Evolutionary conservation across 2,113 vertebrate genomes (phyloP).

Genomic region (Tyto alba): DNA sequence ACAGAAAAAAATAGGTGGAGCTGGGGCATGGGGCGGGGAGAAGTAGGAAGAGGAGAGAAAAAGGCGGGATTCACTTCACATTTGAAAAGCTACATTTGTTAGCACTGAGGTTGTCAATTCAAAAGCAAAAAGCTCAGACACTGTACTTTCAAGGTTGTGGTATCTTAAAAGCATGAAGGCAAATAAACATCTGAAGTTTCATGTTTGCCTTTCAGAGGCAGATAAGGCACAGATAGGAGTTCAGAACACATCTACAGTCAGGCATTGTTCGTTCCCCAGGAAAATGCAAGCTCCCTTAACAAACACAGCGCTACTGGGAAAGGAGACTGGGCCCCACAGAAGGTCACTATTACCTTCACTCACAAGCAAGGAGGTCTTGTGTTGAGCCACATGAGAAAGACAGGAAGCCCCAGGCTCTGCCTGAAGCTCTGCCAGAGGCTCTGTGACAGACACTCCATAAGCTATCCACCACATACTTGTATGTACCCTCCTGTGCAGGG

Average conservation of each 20-base stretch:
- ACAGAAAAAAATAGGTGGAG: neutral
- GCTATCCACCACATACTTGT: neutral
- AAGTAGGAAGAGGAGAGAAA: neutral
- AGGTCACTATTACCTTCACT: neutral
- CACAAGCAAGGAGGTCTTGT: neutral
- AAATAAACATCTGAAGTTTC: slow-evolving; percentile 24
- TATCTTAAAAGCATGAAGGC: slow-evolving; percentile 31
- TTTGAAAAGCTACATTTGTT: neutral
- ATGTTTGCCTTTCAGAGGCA: slow-evolving; percentile 39
- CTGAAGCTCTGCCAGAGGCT: neutral
- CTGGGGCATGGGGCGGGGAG: neutral
- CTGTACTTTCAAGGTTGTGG: slow-evolving; percentile 23
- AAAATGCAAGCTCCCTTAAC: neutral
- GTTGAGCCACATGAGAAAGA: neutral
- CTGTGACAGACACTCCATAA: neutral
- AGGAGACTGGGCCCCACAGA: neutral
- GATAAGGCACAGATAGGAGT: slow-evolving; percentile 50
- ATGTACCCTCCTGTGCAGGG: neutral
- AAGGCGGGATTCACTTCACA: neutral
- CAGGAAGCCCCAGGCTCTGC: neutral
- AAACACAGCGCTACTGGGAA: neutral
- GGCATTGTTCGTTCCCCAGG: neutral
- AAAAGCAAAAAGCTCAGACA: neutral
- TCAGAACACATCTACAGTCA: neutral
- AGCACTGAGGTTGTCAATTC: neutral